Conservation (phyloP, 1,140 invertebrate species). For the Proctacanthus coquilletti region DNA sequence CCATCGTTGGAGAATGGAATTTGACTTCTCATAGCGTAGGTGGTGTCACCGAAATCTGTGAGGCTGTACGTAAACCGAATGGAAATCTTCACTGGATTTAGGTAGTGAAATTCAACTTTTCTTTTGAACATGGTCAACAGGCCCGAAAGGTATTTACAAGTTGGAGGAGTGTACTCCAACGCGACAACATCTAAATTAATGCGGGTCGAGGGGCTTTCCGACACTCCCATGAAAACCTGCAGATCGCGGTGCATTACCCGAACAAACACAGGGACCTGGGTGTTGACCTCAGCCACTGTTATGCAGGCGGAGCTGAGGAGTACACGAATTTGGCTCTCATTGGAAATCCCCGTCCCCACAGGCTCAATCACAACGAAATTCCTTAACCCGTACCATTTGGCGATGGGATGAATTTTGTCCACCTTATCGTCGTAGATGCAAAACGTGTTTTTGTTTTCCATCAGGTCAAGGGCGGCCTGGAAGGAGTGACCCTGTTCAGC, state of each 20-base stretch:
- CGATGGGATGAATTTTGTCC: slow-evolving; percentile 38
- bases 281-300: slow-evolving; percentile 65
- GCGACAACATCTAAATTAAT: slow-evolving; percentile 81
- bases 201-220: slow-evolving; percentile 52
- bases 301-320: slow-evolving; percentile 72
- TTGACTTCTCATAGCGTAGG: slow-evolving; percentile 14
- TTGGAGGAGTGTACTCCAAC: slow-evolving; percentile 60
- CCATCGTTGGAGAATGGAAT: slow-evolving; percentile 16
- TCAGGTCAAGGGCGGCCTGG: slow-evolving; percentile 40
- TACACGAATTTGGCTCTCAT: slow-evolving; percentile 69
- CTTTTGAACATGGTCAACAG: slow-evolving; percentile 63
- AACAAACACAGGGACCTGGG: slow-evolving; percentile 72
- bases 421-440: slow-evolving; percentile 36
- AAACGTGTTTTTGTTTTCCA: slow-evolving; percentile 52
- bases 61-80: slow-evolving; percentile 71
- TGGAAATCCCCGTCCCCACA: slow-evolving; percentile 38
- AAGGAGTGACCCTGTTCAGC: slow-evolving; percentile 19
- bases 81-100: slow-evolving; percentile 55
- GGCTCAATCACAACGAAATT: slow-evolving; percentile 70
- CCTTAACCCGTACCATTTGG: slow-evolving; percentile 63
- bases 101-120: slow-evolving; percentile 47
- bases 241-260: slow-evolving; percentile 70
- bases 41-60: slow-evolving; percentile 47
- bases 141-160: slow-evolving; percentile 68
- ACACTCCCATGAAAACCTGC: slow-evolving; percentile 65